Evolutionary conservation across 2,888 invertebrate genomes (phyloP), one percentile per base, ranked within the genome.

Genomic region (Dasypogon diadema): DNA sequence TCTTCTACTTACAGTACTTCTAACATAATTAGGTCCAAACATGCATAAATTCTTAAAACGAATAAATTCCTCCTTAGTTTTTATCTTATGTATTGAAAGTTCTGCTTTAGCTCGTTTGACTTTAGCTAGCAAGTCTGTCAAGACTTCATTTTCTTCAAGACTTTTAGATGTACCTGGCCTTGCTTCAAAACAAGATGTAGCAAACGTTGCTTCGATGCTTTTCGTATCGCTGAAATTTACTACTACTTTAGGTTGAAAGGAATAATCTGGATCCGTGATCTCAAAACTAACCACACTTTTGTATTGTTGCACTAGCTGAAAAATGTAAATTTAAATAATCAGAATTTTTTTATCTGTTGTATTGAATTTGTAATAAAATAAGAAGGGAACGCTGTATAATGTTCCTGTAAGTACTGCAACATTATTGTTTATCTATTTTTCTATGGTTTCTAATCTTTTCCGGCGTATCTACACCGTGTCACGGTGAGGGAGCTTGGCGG

Each of bases 11-110:
- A 77, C 77, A 26, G 58, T 16, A 55, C 75, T 75, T 51, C 77
- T 58, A 2, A 76, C 21, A 30, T 30, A 21, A 72, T 77, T 74
- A 3, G 76, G 76, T 18, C 77, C 77, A 75, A 77, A 77, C 2
- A 21, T 72, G 6, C 65, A 22, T n/a, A 22, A 16, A 65, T 75
- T 75, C 48, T 77, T 77, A 24, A 76, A 34, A 10, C 24, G 30
- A 34, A 72, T 8, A 65, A 75, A 77, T n/a, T 76, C 70, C 16
- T 60, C 30, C n/a, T 46, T 21, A 4, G 76, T 76, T 2, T 34
- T 18, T 12, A 70, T 34, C 48, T 65, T 22, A 14, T 76, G 75
- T 5, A 65, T 30, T 1, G 56, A 37, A 4, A 76, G 30, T 72
- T 75, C 76, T 4, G 34, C 14, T 63, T 26, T 60, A 14, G 68